Conservation (phyloP, 1,140 invertebrate genomes). For the Condylostylus longicornis region DNA sequence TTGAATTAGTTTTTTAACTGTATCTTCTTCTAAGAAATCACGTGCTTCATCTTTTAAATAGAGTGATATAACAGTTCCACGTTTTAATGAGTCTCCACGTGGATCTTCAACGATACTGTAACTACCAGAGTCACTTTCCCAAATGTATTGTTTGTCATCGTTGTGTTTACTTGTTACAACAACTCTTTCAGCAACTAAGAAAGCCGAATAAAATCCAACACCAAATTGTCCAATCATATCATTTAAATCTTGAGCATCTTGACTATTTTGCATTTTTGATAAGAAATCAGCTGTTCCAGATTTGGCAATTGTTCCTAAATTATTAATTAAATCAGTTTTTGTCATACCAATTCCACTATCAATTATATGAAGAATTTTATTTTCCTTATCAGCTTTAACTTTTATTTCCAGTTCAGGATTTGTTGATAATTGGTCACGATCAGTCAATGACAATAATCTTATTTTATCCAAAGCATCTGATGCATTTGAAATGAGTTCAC, state of each 20-base stretch:
- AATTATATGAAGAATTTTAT: slow-evolving; percentile 81
- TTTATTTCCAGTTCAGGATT: slow-evolving; percentile 77
- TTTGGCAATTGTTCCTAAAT: slow-evolving; percentile 97
- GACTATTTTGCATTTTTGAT: slow-evolving; percentile 72
- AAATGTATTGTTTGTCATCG: slow-evolving; percentile 90
- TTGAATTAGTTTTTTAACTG: slow-evolving; percentile 76
- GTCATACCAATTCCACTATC: slow-evolving; percentile 99
- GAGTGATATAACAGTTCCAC: slow-evolving; percentile 72
- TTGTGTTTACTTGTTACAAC: slow-evolving; percentile 93
- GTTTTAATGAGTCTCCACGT: slow-evolving; percentile 72
- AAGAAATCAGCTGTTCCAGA: slow-evolving; percentile 98
- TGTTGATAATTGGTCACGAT: slow-evolving; percentile 56
- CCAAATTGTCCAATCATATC: slow-evolving; percentile 94
- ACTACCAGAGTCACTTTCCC: slow-evolving; percentile 86
- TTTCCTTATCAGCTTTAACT: slow-evolving; percentile 96
- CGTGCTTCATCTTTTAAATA: slow-evolving; percentile 93
- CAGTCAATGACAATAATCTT: slow-evolving; percentile 78
- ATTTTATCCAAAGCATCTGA: slow-evolving; percentile 94
- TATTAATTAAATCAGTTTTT: slow-evolving; percentile 82
- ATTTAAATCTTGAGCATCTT: slow-evolving; percentile 42
- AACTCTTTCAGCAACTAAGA: slow-evolving; percentile 81
- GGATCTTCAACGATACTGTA: slow-evolving; percentile 91
- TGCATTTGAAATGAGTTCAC: slow-evolving; percentile 95
- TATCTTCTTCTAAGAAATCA: slow-evolving; percentile 88
- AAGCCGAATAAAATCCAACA: slow-evolving; percentile 95